Conservation (phyloP, 1,140 invertebrate genomes). For the Pogonus chalceus region DNA sequence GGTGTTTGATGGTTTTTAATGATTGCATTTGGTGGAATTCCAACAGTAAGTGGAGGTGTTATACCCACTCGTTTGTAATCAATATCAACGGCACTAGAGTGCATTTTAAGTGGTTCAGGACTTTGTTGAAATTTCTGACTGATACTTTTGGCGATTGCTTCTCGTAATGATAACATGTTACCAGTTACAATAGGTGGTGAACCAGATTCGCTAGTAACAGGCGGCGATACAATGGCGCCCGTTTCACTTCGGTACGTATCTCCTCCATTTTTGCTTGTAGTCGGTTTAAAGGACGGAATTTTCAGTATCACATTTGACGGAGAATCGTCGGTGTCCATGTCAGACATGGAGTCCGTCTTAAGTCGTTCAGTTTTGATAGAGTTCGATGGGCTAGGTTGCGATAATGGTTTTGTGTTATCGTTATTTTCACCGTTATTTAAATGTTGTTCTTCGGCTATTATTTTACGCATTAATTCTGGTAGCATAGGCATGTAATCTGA, state of each 20-base stretch:
- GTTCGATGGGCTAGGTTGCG: constrained; percentile 32
- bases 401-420: constrained; percentile 27
- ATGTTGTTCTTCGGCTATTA: constrained; percentile 46
- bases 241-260: constrained; percentile 34
- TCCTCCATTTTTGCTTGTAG: constrained; percentile 53
- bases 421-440: constrained; percentile 25
- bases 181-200: constrained; percentile 44
- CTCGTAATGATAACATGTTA: constrained; percentile 35
- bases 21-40: constrained; percentile 21
- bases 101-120: constrained; percentile 32
- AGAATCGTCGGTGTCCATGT: constrained; percentile 35
- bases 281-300: constrained; percentile 85
- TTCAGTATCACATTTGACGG: constrained; percentile 66
- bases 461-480: constrained; percentile 49
- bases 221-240: constrained; percentile 32
- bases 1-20: constrained; percentile 29
- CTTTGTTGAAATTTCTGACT: constrained; percentile 76
- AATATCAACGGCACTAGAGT: constrained; percentile 27
- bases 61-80: constrained; percentile 43
- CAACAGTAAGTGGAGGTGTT: constrained; percentile 39
- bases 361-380: constrained; percentile 28
- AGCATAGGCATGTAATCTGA: constrained; percentile 30
- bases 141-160: constrained; percentile 81
- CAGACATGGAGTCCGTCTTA: constrained; percentile 27
- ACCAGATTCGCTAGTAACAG: constrained; percentile 34